A percentile compares a stretch with the other conserved stretches of the same genome.
Evolutionary conservation across 2,888 invertebrate species (phyloP).

Genomic region (Chesias legatella): DNA sequence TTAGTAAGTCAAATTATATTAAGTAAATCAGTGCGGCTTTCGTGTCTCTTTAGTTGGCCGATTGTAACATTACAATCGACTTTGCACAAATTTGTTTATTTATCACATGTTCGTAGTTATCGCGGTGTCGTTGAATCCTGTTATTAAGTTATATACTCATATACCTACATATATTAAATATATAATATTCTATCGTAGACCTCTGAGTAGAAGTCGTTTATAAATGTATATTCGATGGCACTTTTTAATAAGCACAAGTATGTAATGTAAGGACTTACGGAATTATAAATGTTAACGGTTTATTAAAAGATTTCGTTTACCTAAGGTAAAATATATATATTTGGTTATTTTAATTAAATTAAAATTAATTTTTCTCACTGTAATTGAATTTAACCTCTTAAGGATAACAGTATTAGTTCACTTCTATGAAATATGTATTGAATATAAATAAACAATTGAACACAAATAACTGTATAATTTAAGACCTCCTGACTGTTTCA

Average conservation of each 20-base stretch:
- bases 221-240: constrained; percentile 7
- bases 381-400: not conserved
- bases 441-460: constrained; percentile 23
- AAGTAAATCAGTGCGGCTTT: constrained; percentile 4
- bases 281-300: constrained; percentile 8
- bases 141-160: constrained; percentile 2
- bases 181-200: constrained; percentile 3
- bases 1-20: too few species aligned
- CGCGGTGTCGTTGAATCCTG: constrained; percentile 2
- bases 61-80: constrained; percentile 1
- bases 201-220: constrained; percentile 8
- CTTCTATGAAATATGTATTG: constrained; percentile 11
- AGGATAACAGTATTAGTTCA: constrained; percentile 10
- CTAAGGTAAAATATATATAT: constrained; percentile 18
- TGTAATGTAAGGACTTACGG: constrained; percentile 4
- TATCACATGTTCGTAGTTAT: constrained; percentile 8
- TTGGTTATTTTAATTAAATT: constrained; percentile 12
- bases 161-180: constrained; percentile 3
- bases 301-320: constrained; percentile 12
- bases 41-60: constrained; percentile 3
- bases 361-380: constrained; percentile 1
- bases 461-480: constrained; percentile 21
- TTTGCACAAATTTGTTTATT: constrained; percentile 13
- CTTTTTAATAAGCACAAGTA: constrained; percentile 16
- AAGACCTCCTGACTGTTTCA: constrained; percentile 12